These are phyloP conservation scores for Anoplophora glabripennis DNA, from an alignment of 1,140 invertebrate species.

Conservation along the genomic window DNA sequence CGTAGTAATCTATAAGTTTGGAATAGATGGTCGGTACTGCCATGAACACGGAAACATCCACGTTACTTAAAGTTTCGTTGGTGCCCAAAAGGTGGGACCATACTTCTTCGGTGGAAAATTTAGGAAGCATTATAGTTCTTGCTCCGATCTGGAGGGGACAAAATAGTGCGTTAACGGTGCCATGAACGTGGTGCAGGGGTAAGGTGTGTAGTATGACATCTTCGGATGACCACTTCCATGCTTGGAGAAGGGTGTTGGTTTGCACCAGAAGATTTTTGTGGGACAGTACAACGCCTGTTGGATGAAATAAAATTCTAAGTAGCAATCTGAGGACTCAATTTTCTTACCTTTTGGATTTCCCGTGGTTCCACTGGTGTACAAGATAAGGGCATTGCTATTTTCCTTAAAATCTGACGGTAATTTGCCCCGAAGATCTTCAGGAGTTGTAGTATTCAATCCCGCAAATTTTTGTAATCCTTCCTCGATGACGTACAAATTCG, in stretches of 20 bases:
- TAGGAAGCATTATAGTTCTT: constrained; percentile 69
- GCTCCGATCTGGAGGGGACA: constrained; percentile 74
- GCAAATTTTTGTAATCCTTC: constrained; percentile 53
- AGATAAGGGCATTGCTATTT: constrained; percentile 69
- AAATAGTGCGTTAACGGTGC: constrained; percentile 78
- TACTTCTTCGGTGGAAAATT: constrained; percentile 68
- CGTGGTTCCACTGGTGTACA: constrained; percentile 90
- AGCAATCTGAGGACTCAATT: neutral
- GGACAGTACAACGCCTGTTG: constrained; percentile 70
- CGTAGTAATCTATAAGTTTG: constrained; percentile 76
- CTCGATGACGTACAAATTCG: constrained; percentile 61
- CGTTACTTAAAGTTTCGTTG: constrained; percentile 56
- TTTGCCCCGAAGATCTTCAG: constrained; percentile 49
- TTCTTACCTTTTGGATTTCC: constrained; percentile 71
- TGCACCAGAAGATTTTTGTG: constrained; percentile 73
- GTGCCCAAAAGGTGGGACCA: constrained; percentile 73
- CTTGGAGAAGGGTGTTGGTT: constrained; percentile 62
- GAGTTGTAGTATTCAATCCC: constrained; percentile 43
- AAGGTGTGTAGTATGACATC: constrained; percentile 80
- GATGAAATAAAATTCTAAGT: constrained; percentile 1
- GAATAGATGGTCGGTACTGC: constrained; percentile 88
- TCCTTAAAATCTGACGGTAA: constrained; percentile 55
- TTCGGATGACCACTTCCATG: constrained; percentile 69
- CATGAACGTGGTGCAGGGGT: constrained; percentile 86
- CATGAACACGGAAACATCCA: constrained; percentile 75